Conservation (phyloP, 1,140 invertebrate species). For the Cotesia chilonis region DNA sequence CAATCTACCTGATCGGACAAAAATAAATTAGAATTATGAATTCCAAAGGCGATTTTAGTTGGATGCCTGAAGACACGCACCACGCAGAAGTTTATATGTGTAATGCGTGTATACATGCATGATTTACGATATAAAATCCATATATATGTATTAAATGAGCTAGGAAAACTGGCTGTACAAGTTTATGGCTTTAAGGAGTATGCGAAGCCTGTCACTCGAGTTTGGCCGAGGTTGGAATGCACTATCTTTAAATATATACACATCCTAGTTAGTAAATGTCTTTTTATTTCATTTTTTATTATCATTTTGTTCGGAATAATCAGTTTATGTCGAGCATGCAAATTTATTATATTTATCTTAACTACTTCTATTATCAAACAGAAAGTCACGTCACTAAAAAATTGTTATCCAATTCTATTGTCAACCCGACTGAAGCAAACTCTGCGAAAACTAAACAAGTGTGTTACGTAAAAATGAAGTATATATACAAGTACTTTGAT, state of each 20-base stretch:
- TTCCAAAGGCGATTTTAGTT: background rate
- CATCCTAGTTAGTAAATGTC: background rate
- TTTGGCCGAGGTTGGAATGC: slow-evolving; percentile 22
- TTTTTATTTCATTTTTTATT: background rate
- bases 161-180: background rate
- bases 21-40: too few relatives aligned
- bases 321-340: too few relatives aligned
- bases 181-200: background rate
- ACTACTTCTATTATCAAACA: too few relatives aligned
- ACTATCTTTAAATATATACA: background rate
- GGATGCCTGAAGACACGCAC: background rate
- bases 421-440: too few relatives aligned
- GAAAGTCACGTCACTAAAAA: too few relatives aligned
- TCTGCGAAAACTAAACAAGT: too few relatives aligned
- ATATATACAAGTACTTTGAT: too few relatives aligned
- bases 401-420: too few relatives aligned
- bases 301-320: too few relatives aligned
- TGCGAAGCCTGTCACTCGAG: slow-evolving; percentile 23
- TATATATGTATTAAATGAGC: slow-evolving; percentile 11
- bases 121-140: background rate
- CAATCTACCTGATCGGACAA: background rate
- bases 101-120: too few relatives aligned
- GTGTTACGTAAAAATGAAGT: too few relatives aligned
- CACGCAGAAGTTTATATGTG: background rate
- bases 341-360: too few relatives aligned